A percentile compares a stretch with the other conserved stretches of the same genome.
These are phyloP conservation scores for Agrochola macilenta DNA, from an alignment of 2,888 invertebrate species.

Conservation along the genomic window DNA sequence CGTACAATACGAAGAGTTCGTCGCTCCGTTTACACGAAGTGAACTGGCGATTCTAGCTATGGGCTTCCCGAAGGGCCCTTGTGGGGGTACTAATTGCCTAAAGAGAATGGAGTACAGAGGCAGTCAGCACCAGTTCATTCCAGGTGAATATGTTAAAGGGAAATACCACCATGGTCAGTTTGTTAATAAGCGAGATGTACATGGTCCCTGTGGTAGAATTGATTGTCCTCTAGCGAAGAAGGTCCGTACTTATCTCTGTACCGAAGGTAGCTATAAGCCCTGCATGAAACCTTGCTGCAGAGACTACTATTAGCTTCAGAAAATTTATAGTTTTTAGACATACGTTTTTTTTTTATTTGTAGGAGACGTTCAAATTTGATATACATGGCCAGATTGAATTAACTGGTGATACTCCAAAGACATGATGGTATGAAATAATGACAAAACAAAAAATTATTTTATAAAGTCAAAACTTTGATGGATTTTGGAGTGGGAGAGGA, in stretches of 20 bases:
- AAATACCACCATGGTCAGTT: constrained; percentile 86
- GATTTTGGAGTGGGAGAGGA: no score
- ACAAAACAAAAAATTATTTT: background rate
- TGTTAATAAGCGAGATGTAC: constrained; percentile 87
- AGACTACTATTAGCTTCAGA: constrained; percentile 79
- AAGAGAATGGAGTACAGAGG: constrained; percentile 87
- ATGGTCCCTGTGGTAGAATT: constrained; percentile 87
- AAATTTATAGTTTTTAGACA: constrained; percentile 12
- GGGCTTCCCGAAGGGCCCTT: constrained; percentile 89
- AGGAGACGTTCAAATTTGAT: constrained; percentile 16
- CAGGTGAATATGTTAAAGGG: constrained; percentile 82
- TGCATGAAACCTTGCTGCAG: constrained; percentile 85
- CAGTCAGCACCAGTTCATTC: constrained; percentile 86
- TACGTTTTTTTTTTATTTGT: constrained; percentile 13
- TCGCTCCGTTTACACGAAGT: constrained; percentile 83
- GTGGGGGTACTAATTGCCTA: constrained; percentile 87
- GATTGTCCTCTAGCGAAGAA: constrained; percentile 88
- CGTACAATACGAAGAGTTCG: constrained; percentile 81
- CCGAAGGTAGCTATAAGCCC: constrained; percentile 84
- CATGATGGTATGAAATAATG: background rate
- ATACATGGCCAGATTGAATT: background rate
- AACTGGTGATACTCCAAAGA: background rate
- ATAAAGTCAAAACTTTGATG: background rate
- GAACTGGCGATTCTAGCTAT: constrained; percentile 86
- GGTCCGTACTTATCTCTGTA: constrained; percentile 80